Base-by-base conservation (phyloP, 1,140 invertebrate genomes). In the Himalopsyche phryganea region DNA sequence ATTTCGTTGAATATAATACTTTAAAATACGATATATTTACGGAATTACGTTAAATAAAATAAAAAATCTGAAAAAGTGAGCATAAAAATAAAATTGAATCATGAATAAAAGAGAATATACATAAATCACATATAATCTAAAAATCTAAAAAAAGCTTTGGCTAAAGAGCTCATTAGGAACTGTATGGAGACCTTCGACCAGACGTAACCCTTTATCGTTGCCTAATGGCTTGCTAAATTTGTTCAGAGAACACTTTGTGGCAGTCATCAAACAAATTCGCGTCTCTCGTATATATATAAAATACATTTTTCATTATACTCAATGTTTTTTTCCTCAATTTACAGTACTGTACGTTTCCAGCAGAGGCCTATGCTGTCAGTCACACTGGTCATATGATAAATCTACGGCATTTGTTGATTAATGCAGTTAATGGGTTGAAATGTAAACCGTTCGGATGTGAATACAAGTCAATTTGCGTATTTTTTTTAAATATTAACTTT, bases 171-270 rank as follows among this genome's bases (percentile, higher is more conserved):
- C 51, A 54, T 54, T 54, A 54, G 23, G 3, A 28, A 5, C 3
- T 28, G 23, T 40, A 40, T 40, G 15, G 38, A 40, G 5, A 40
- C n/a, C 38, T 15, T 13, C 38, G n/a, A 40, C 11, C 11, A 40
- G 38, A 13, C 38, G 3, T 5, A 56, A 56, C 53, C 53, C 53
- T 56, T 56, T 56, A 56, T 56, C 40, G 47, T 56, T 48, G 45
- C 42, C 53, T 56, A 56, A 56, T 56, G 53, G 53, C 45, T 32
- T 35, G 53, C 44, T 56, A 56, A 56, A 56, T 56, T 56, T 56
- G 53, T 49, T 56, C 42, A 48, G 53, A 35, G 53, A 56, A 56
- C 47, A 42, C 53, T 56, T 56, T 56, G 44, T 45, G 44, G 19
- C 19, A 56, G 53, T 48, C 23, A 28, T 28, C 23, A 28, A 28